phyloP scores from a whole-genome alignment of 1,140 invertebrate species.

The Pteromalus puparum region DNA sequence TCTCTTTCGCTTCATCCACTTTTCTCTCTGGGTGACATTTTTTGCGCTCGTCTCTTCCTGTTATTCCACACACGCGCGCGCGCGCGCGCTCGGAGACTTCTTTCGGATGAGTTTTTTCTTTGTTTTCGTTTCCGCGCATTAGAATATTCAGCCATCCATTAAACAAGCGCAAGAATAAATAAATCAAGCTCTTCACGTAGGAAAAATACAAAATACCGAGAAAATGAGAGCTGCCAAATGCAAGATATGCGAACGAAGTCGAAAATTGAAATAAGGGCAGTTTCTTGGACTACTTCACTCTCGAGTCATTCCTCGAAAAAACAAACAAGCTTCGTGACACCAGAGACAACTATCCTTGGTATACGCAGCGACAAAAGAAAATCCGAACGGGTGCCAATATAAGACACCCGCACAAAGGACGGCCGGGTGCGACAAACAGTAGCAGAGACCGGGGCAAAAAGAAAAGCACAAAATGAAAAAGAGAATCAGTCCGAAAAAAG shows the following conservation, averaged over 20 bases:
- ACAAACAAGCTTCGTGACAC: neutral
- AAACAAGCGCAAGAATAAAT: slow-evolving; percentile 20
- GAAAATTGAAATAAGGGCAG: neutral
- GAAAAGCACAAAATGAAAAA: neutral
- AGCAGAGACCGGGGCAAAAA: neutral
- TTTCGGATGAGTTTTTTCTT: neutral
- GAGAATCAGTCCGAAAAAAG: slow-evolving; percentile 6
- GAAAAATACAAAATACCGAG: neutral
- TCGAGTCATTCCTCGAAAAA: neutral
- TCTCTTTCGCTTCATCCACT: neutral
- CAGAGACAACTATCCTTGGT: neutral
- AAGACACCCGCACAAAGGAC: slow-evolving; percentile 16
- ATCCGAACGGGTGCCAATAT: neutral
- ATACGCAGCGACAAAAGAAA: neutral
- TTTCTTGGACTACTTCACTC: neutral
- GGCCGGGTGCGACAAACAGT: neutral
- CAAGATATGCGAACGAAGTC: neutral
- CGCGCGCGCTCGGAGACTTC: neutral
- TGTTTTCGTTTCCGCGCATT: neutral
- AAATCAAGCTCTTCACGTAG: neutral
- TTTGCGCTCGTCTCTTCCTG: neutral
- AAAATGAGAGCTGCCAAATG: neutral
- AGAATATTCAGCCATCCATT: slow-evolving; percentile 23
- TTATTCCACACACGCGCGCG: neutral
- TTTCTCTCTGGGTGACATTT: neutral